These are phyloP conservation scores for Apostichopus leukothele DNA, from an alignment of 53 echinoderm and acorn worm genomes.

Conservation along the genomic window DNA sequence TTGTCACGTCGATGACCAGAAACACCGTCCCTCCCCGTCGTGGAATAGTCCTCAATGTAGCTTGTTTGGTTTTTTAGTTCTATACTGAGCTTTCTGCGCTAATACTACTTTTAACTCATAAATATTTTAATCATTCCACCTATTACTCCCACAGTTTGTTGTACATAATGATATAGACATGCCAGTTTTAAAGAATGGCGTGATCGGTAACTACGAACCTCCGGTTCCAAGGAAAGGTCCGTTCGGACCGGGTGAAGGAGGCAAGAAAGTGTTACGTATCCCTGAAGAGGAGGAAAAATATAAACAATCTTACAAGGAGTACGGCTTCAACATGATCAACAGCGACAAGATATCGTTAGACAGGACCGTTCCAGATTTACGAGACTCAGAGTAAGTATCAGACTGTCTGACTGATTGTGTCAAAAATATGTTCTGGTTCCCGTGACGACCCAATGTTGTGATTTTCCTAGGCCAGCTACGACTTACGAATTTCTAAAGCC, in stretches of 20 bases:
- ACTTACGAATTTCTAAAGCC: no score
- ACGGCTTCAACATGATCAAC: conserved; percentile 94
- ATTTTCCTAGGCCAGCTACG: no score
- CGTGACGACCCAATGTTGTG: no score
- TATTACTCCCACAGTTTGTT: not conserved
- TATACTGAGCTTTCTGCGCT: no score
- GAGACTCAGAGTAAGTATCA: conserved; percentile 82
- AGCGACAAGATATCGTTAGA: conserved; percentile 89
- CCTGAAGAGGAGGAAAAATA: conserved; percentile 59
- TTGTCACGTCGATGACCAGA: no score
- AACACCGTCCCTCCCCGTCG: no score
- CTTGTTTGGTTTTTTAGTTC: no score
- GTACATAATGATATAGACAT: conserved; percentile 46
- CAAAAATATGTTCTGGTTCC: no score
- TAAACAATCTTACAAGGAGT: conserved; percentile 73
- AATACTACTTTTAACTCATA: no score
- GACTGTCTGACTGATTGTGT: no score
- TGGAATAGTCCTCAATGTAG: no score
- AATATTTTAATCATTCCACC: no score
- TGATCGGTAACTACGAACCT: conserved; percentile 79
- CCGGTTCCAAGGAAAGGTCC: conserved; percentile 52
- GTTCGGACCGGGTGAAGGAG: conserved; percentile 78
- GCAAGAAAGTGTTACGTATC: conserved; percentile 60
- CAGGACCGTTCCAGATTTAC: conserved; percentile 75
- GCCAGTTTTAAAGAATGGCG: conserved; percentile 58